phyloP scores from a whole-genome alignment of 1,140 invertebrate genomes.

The Hyphantria cunea region DNA sequence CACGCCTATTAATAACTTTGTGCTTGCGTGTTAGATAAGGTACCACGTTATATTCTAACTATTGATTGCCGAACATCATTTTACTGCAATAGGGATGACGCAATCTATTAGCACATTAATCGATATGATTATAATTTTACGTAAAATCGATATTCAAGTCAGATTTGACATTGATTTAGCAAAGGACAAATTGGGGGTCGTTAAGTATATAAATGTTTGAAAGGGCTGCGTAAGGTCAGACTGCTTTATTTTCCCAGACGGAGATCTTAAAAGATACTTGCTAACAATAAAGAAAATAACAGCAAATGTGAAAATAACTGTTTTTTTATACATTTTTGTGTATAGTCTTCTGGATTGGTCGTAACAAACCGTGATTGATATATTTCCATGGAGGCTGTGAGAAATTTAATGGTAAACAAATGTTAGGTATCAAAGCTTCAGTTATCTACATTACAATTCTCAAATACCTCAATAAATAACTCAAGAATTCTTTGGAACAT shows the following conservation, averaged over 20 bases:
- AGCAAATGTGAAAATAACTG: background rate
- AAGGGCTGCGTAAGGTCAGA: conserved; percentile 9
- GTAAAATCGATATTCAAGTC: conserved; percentile 22
- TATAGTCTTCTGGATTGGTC: no score
- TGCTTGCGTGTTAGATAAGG: conserved; percentile 11
- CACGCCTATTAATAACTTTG: conserved; percentile 20
- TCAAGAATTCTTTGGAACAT: no score
- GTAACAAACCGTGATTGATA: no score
- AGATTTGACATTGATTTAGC: conserved; percentile 11
- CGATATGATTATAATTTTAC: conserved; percentile 20
- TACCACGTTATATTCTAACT: conserved; percentile 6
- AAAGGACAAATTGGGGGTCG: conserved; percentile 26
- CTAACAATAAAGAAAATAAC: background rate
- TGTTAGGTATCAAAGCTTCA: no score
- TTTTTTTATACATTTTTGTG: no score
- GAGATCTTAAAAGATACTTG: conserved; percentile 6
- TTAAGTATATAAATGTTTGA: conserved; percentile 18
- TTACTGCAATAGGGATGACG: conserved; percentile 32
- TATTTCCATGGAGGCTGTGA: no score
- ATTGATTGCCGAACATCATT: conserved; percentile 37
- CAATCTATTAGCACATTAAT: conserved; percentile 46
- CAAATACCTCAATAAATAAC: no score
- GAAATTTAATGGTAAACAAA: no score
- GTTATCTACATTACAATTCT: no score
- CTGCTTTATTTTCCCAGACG: conserved; percentile 10